Conservation (phyloP, 2,888 invertebrate species). For the Eledona agricola region DNA sequence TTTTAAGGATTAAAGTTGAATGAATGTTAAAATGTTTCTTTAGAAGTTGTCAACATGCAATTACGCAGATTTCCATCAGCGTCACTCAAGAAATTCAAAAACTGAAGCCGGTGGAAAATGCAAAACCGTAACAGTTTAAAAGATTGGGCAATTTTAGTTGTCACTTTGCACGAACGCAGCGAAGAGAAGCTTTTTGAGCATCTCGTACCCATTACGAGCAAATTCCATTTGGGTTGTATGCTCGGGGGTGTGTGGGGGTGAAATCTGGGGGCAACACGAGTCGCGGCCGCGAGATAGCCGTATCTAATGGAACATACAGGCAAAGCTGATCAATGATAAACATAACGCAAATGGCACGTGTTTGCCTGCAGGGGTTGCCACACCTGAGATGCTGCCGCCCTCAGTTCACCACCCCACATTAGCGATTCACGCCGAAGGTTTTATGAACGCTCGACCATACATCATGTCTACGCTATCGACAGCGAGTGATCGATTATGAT, state of each 20-base stretch:
- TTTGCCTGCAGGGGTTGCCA: slow-evolving; percentile 33
- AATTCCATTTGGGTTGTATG: slow-evolving; percentile 14
- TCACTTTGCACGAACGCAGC: no score
- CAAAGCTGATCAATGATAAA: slow-evolving; percentile 39
- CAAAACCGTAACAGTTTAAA: no score
- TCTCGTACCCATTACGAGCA: slow-evolving; percentile 14
- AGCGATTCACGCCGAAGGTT: slow-evolving; percentile 13
- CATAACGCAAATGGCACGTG: slow-evolving; percentile 38
- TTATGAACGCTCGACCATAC: slow-evolving; percentile 13
- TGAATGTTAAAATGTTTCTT: no score
- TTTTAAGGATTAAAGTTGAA: no score
- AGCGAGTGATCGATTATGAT: slow-evolving; percentile 30
- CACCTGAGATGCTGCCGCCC: slow-evolving; percentile 35
- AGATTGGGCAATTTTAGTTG: no score
- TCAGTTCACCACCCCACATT: slow-evolving; percentile 1
- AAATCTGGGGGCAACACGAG: slow-evolving; percentile 4
- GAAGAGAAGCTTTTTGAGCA: no score
- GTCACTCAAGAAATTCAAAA: no score
- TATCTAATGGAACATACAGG: slow-evolving; percentile 37
- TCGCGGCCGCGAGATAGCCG: slow-evolving; percentile 30
- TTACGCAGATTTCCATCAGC: no score
- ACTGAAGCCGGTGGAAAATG: no score
- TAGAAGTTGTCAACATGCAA: no score
- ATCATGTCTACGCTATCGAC: slow-evolving; percentile 7
- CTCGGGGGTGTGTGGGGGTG: slow-evolving; percentile 2